Conservation (phyloP, 2,113 vertebrate genomes). For the Podiceps cristatus region DNA sequence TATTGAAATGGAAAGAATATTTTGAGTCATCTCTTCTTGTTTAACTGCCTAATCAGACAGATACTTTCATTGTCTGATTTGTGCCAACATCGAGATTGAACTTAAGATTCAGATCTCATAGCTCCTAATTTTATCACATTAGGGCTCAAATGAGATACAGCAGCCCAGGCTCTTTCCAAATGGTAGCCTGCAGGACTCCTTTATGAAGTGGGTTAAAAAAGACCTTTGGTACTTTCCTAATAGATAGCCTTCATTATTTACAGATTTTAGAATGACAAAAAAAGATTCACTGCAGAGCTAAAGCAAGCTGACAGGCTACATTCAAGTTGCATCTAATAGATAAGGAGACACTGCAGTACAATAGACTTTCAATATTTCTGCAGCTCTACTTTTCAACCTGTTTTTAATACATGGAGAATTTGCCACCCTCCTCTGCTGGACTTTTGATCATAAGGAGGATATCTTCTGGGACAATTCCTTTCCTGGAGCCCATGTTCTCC, state of each 20-base stretch:
- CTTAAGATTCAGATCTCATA: slow-evolving; percentile 6
- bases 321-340: neutral
- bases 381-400: neutral
- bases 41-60: slow-evolving; percentile 46
- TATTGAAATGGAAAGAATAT: slow-evolving; percentile 5
- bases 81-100: neutral
- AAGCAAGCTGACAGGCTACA: neutral
- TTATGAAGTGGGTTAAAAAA: slow-evolving; percentile 49
- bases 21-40: slow-evolving; percentile 21
- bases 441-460: neutral
- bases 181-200: slow-evolving; percentile 17
- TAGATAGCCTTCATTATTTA: slow-evolving; percentile 53
- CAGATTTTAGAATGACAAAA: slow-evolving; percentile 29
- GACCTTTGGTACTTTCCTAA: slow-evolving; percentile 29
- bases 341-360: neutral
- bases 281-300: slow-evolving; percentile 21
- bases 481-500: neutral
- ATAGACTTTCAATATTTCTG: slow-evolving; percentile 11
- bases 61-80: slow-evolving; percentile 29
- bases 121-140: slow-evolving; percentile 27
- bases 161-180: neutral
- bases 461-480: neutral
- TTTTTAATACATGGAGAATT: neutral
- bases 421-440: neutral
- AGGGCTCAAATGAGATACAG: neutral